phyloP scores from a whole-genome alignment of 2,797 vertebrate species.

The Rhinella marina region DNA sequence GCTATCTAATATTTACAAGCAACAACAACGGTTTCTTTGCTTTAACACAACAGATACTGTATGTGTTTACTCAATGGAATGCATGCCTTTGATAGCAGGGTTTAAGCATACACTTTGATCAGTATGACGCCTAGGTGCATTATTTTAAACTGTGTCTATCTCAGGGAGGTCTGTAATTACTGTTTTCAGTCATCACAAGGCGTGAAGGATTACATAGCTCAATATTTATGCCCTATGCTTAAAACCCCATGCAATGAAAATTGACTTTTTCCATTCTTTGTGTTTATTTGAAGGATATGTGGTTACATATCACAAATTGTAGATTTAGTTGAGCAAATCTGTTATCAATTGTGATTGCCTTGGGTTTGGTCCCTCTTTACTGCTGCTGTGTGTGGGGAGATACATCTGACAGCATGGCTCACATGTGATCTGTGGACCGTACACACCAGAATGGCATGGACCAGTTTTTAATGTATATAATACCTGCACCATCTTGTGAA shows the following conservation, averaged over 20 bases:
- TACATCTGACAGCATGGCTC: not conserved
- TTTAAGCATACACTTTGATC: conserved; percentile 29
- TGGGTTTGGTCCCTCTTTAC: not conserved
- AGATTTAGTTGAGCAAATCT: not conserved
- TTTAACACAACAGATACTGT: conserved; percentile 25
- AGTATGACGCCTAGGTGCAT: conserved; percentile 36
- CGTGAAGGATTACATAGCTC: conserved; percentile 24
- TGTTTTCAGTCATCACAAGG: conserved; percentile 27
- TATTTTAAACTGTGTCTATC: conserved; percentile 25
- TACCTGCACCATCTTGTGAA: no score
- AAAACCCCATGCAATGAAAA: conserved; percentile 5
- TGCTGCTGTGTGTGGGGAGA: not conserved
- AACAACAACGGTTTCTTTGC: conserved; percentile 11
- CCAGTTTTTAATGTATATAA: not conserved
- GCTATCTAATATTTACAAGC: conserved; percentile 4
- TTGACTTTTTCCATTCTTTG: not conserved
- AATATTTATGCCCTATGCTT: conserved; percentile 25
- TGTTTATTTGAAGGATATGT: conserved; percentile 12
- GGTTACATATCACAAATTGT: not conserved
- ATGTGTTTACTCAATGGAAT: not conserved
- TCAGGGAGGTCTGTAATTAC: conserved; percentile 25
- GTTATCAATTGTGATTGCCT: not conserved
- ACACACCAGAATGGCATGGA: not conserved
- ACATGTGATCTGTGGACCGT: no score
- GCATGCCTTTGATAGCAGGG: conserved; percentile 25